phyloP scores from a whole-genome alignment of 2,888 invertebrate genomes.

The Deladenus siricidicola region DNA sequence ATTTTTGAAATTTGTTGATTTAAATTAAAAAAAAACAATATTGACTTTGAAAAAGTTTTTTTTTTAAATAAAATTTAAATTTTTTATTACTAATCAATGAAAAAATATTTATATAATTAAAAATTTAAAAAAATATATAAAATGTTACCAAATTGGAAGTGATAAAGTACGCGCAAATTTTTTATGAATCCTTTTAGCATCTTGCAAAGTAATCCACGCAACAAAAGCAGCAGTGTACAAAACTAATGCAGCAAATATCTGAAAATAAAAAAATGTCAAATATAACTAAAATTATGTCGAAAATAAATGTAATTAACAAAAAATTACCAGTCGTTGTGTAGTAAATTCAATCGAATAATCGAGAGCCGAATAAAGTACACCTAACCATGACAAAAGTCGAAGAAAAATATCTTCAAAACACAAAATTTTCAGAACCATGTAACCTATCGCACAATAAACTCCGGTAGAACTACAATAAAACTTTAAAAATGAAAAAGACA shows the following conservation, averaged over 20 bases:
- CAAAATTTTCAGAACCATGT: constrained; percentile 44
- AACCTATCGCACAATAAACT: constrained; percentile 32
- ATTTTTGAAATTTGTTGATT: background rate
- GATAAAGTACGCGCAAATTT: constrained; percentile 47
- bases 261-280: constrained; percentile 12
- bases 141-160: constrained; percentile 48
- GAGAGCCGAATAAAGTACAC: constrained; percentile 34
- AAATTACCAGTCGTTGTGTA: constrained; percentile 38
- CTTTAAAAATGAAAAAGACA: background rate
- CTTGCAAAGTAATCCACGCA: constrained; percentile 49
- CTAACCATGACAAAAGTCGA: constrained; percentile 37
- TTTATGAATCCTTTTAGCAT: constrained; percentile 39
- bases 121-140: constrained; percentile 1
- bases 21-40: constrained; percentile 1
- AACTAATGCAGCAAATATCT: constrained; percentile 41
- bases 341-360: constrained; percentile 41
- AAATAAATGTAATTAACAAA: background rate
- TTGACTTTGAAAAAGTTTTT: background rate
- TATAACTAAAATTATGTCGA: constrained; percentile 1
- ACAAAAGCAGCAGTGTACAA: constrained; percentile 42
- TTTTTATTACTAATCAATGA: background rate
- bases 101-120: background rate
- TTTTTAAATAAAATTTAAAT: background rate
- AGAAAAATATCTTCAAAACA: constrained; percentile 46
- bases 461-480: constrained; percentile 35